phyloP scores from a whole-genome alignment of 2,113 vertebrate species.

The Hydrolagus affinis region DNA sequence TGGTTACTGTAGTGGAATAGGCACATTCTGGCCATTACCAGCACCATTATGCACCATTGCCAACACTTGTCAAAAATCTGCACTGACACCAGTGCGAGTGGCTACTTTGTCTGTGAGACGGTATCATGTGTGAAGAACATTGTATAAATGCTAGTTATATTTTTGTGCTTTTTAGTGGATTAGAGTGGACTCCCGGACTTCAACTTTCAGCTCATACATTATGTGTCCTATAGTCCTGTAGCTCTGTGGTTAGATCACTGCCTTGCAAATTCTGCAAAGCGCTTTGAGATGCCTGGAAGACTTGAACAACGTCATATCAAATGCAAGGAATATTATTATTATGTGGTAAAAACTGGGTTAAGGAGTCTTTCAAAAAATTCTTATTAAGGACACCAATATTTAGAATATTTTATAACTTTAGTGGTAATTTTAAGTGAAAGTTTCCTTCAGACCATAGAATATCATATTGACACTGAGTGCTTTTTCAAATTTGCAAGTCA shows the following conservation, averaged over 20 bases:
- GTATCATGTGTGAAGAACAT: too few relatives aligned
- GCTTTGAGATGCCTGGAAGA: too few relatives aligned
- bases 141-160: too few relatives aligned
- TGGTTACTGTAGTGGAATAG: background rate
- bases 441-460: slow-evolving; percentile 1
- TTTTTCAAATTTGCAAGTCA: background rate
- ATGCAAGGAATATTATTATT: too few relatives aligned
- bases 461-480: background rate
- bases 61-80: background rate
- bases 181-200: background rate
- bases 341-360: too few relatives aligned
- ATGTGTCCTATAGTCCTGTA: background rate
- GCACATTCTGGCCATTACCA: background rate
- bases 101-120: background rate
- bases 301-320: too few relatives aligned
- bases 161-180: background rate
- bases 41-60: background rate
- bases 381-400: background rate
- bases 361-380: background rate
- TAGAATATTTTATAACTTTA: background rate
- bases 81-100: background rate
- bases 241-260: too few relatives aligned
- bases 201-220: background rate
- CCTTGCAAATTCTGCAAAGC: too few relatives aligned
- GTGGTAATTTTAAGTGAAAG: slow-evolving; percentile 12